Percentiles rank a stretch among this genome's conserved stretches.
These are phyloP conservation scores for Ennomos quercinarius DNA, from an alignment of 2,888 invertebrate genomes.

Conservation along the genomic window DNA sequence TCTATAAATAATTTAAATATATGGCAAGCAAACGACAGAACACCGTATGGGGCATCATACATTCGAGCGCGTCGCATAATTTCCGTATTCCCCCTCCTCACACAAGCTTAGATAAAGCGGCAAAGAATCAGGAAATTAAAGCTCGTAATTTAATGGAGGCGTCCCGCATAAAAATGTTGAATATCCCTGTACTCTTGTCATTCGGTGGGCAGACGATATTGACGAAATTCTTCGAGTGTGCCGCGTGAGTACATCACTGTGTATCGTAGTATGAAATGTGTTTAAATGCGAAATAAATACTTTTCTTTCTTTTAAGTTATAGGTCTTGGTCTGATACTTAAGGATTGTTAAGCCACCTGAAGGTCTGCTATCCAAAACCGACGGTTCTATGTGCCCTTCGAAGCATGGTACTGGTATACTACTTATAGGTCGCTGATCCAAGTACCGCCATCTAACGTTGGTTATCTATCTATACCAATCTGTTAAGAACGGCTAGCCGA, in stretches of 20 bases:
- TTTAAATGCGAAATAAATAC: conserved; percentile 9
- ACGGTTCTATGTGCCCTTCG: too few relatives aligned
- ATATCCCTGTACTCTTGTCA: conserved; percentile 43
- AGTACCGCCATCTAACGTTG: too few relatives aligned
- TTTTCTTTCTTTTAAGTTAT: neutral
- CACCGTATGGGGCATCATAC: conserved; percentile 12
- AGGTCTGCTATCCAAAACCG: too few relatives aligned
- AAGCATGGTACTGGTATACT: too few relatives aligned
- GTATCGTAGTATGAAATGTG: too few relatives aligned
- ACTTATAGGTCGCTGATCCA: too few relatives aligned
- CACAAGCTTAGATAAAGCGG: conserved; percentile 18
- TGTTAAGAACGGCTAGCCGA: too few relatives aligned
- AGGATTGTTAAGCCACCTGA: too few relatives aligned
- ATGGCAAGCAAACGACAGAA: neutral
- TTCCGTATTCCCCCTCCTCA: conserved; percentile 8
- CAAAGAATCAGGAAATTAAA: conserved; percentile 31
- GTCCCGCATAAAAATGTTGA: conserved; percentile 44
- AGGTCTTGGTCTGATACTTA: too few relatives aligned
- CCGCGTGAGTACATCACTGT: conserved; percentile 12
- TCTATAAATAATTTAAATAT: too few relatives aligned
- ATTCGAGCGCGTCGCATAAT: conserved; percentile 17
- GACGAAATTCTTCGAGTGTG: conserved; percentile 44
- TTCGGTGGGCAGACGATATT: conserved; percentile 44
- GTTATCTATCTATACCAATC: too few relatives aligned
- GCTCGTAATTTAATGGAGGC: conserved; percentile 39